Percentiles rank a stretch among this genome's conserved stretches.
phyloP scores from a whole-genome alignment of 2,888 invertebrate genomes.

The Zele albiditarsus region DNA sequence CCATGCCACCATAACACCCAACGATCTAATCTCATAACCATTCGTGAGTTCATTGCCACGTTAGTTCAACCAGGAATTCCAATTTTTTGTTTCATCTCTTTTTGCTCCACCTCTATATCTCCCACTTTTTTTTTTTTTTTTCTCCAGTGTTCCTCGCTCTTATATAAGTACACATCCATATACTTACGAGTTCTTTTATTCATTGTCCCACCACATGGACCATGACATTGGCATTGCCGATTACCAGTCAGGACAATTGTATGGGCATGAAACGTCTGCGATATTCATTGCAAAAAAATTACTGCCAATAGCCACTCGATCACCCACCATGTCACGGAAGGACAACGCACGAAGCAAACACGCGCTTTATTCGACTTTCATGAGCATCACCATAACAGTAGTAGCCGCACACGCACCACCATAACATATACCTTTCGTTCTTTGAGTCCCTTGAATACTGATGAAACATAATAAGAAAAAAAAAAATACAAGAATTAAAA shows the following conservation, averaged over 20 bases:
- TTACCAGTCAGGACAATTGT: background rate
- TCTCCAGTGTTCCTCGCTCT: too few relatives aligned
- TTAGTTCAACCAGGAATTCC: conserved; percentile 31
- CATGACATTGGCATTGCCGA: background rate
- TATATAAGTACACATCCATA: background rate
- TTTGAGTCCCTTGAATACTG: background rate
- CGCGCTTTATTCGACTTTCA: conserved; percentile 6
- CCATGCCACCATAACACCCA: conserved; percentile 37
- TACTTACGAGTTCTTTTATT: background rate
- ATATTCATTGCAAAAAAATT: conserved; percentile 7
- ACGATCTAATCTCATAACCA: conserved; percentile 50
- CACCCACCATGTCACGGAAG: conserved; percentile 4
- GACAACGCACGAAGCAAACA: background rate
- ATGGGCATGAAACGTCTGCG: conserved; percentile 3
- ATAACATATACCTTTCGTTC: background rate
- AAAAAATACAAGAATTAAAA: background rate
- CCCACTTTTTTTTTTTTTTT: conserved; percentile 12
- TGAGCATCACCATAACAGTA: background rate
- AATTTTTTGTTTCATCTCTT: conserved; percentile 30
- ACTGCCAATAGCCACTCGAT: conserved; percentile 6
- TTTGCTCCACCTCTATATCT: conserved; percentile 34
- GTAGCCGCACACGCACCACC: background rate
- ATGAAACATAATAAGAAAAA: background rate
- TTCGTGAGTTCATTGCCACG: conserved; percentile 54
- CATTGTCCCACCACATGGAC: background rate